phyloP scores from a whole-genome alignment of 2,888 invertebrate genomes.

The Diadegma fenestrale region DNA sequence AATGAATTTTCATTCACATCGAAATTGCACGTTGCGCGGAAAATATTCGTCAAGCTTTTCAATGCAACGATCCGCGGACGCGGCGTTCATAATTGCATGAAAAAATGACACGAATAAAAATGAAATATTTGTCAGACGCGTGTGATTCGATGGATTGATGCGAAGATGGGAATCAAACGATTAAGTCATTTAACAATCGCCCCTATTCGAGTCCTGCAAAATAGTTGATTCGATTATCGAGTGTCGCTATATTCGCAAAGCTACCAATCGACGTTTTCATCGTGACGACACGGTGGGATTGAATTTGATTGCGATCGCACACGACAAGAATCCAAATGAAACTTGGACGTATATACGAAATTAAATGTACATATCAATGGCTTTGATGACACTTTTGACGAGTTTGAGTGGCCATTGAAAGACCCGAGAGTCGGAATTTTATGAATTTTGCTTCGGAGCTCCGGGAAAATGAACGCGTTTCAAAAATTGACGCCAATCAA shows the following conservation, averaged over 20 bases:
- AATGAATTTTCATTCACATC: background rate
- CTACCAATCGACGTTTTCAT: constrained; percentile 20
- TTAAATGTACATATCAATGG: background rate
- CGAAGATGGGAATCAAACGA: background rate
- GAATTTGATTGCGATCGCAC: constrained; percentile 25
- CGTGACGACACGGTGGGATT: background rate
- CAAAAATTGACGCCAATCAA: background rate
- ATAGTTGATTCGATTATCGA: constrained; percentile 24
- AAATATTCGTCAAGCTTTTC: background rate
- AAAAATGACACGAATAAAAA: background rate
- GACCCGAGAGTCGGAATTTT: background rate
- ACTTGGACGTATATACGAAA: constrained; percentile 8
- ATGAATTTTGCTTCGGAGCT: background rate
- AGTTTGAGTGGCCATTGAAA: background rate
- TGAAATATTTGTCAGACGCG: background rate
- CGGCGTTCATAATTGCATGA: too few species aligned
- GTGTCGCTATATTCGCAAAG: constrained; percentile 3
- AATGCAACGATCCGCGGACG: background rate
- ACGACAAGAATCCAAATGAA: too few species aligned
- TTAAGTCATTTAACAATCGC: background rate
- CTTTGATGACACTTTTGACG: background rate
- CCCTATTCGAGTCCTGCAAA: background rate
- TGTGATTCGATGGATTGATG: background rate
- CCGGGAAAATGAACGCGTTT: background rate
- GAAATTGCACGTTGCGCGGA: background rate